Conservation (phyloP, 2,888 invertebrate species). For the Uloborus plumipes region DNA sequence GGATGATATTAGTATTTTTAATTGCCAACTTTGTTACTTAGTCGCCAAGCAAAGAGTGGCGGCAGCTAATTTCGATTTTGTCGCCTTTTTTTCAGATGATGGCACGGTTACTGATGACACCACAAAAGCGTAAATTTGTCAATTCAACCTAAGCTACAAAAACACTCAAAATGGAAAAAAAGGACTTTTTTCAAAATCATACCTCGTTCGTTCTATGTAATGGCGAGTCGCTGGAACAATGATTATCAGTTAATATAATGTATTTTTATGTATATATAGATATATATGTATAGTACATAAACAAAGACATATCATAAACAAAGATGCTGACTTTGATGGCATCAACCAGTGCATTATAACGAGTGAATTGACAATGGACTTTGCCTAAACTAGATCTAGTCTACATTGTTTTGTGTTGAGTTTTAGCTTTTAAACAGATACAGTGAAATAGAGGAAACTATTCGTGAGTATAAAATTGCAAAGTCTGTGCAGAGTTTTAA, state of each 20-base stretch:
- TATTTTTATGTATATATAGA: conserved; percentile 45
- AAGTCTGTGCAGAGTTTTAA: background rate
- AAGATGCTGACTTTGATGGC: conserved; percentile 58
- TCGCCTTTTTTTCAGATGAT: too few relatives aligned
- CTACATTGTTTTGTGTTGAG: conserved; percentile 55
- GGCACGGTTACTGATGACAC: too few relatives aligned
- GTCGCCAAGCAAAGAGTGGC: too few relatives aligned
- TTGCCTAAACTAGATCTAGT: conserved; percentile 36
- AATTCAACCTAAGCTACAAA: too few relatives aligned
- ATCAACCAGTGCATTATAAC: conserved; percentile 60
- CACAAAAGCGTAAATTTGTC: too few relatives aligned
- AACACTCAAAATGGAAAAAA: too few relatives aligned
- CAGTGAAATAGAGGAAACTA: conserved; percentile 2
- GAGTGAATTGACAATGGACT: conserved; percentile 53
- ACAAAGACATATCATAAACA: conserved; percentile 45
- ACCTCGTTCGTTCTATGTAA: conserved; percentile 8
- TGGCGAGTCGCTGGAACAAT: conserved; percentile 36
- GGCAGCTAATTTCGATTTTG: too few relatives aligned
- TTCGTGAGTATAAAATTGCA: background rate
- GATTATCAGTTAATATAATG: conserved; percentile 51
- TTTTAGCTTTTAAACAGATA: conserved; percentile 3
- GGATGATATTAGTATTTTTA: too few relatives aligned
- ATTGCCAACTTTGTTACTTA: too few relatives aligned
- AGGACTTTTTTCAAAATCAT: too few relatives aligned
- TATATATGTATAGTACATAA: conserved; percentile 33